Conservation (phyloP, 2,888 invertebrate genomes). For the Hemicrepidius hirtus region DNA sequence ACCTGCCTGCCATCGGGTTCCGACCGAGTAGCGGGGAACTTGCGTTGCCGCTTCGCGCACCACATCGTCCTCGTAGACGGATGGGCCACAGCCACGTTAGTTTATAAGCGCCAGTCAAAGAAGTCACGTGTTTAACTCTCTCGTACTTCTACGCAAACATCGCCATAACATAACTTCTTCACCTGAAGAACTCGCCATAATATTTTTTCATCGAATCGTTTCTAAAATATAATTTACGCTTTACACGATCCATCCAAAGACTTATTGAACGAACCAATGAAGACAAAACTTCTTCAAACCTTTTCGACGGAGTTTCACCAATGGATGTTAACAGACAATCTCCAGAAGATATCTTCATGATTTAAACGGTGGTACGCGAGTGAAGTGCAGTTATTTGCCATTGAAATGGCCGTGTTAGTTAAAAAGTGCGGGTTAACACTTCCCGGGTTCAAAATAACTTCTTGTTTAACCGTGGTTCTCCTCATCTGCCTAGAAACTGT, state of each 20-base stretch:
- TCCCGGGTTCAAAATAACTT: slow-evolving; percentile 69
- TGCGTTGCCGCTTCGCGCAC: slow-evolving; percentile 56
- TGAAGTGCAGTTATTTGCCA: slow-evolving; percentile 43
- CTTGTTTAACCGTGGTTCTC: slow-evolving; percentile 74
- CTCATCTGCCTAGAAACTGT: slow-evolving; percentile 76
- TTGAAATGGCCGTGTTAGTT: slow-evolving; percentile 61
- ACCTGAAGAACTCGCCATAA: neutral
- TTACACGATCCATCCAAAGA: neutral
- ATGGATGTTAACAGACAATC: slow-evolving; percentile 37
- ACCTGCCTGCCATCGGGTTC: slow-evolving; percentile 58
- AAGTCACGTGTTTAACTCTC: slow-evolving; percentile 19
- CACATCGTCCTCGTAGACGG: slow-evolving; percentile 57
- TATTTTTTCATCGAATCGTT: too few species aligned
- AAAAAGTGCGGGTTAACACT: slow-evolving; percentile 64
- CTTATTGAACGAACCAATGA: slow-evolving; percentile 30
- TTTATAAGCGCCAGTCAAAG: slow-evolving; percentile 35
- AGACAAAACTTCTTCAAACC: slow-evolving; percentile 27
- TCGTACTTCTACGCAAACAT: slow-evolving; percentile 33
- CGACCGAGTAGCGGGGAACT: slow-evolving; percentile 50
- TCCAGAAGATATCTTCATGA: slow-evolving; percentile 27
- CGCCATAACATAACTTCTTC: slow-evolving; percentile 1
- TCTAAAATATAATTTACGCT: too few species aligned
- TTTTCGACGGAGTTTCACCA: slow-evolving; percentile 24
- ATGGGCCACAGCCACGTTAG: slow-evolving; percentile 43
- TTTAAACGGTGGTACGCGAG: slow-evolving; percentile 33